These are phyloP conservation scores for Ceratosolen fusciceps DNA, from an alignment of 1,140 invertebrate genomes.

Conservation along the genomic window DNA sequence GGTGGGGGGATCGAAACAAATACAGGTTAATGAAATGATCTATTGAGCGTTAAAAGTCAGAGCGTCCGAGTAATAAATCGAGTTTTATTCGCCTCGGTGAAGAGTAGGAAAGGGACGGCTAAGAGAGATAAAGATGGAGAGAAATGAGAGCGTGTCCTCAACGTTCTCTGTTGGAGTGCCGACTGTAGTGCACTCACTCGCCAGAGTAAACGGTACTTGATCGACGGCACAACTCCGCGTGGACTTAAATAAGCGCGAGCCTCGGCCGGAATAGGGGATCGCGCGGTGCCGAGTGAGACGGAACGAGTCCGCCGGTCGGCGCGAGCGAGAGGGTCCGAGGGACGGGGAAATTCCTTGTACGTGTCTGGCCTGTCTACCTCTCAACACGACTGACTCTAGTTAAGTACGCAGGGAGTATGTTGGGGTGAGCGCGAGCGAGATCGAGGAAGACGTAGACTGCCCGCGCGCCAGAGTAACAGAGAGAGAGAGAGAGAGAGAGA, in stretches of 20 bases:
- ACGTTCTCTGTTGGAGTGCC: constrained; percentile 18
- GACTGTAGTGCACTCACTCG: constrained; percentile 41
- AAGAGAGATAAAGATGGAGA: constrained; percentile 34
- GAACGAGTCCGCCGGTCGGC: no score
- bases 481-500: constrained; percentile 10
- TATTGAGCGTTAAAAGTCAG: constrained; percentile 36
- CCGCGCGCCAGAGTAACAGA: background rate
- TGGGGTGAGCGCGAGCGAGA: background rate
- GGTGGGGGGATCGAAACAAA: constrained; percentile 4
- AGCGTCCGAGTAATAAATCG: constrained; percentile 36
- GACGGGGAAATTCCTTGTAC: constrained; percentile 20
- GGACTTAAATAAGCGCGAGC: constrained; percentile 37
- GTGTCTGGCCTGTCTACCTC: constrained; percentile 51
- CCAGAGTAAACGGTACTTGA: constrained; percentile 45
- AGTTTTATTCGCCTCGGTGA: constrained; percentile 24
- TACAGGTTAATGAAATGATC: constrained; percentile 45
- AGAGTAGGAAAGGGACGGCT: background rate
- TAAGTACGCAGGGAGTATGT: constrained; percentile 44
- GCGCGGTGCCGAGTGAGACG: background rate
- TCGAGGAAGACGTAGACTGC: background rate
- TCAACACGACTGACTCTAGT: constrained; percentile 53
- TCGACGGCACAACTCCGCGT: constrained; percentile 38
- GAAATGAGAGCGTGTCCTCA: constrained; percentile 24
- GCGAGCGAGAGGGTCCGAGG: background rate
- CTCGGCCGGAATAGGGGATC: constrained; percentile 4